Evolutionary conservation across 2,888 invertebrate species (phyloP), one percentile per base, ranked within the genome.

Genomic region (Hyposoter dolosus): DNA sequence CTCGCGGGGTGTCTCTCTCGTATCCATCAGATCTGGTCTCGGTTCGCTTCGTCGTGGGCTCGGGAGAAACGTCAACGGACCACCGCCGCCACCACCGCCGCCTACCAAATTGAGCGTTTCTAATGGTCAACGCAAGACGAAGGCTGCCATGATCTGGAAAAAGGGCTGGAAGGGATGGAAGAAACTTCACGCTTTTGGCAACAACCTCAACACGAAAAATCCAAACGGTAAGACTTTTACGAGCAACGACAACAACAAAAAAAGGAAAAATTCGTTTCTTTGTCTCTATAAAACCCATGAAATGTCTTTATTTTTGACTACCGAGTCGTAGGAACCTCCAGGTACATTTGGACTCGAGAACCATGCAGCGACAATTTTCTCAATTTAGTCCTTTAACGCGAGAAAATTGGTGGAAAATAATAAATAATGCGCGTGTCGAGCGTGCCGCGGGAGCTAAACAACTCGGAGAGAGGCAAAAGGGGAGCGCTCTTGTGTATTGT

Each of bases 171-270:
- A 97, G 92, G 96, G 97, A 1, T 97, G 97, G 97, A 96, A 96
- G 92, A 97, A 97, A 93, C 95, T 97, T 89, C 96, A 97, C 19
- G 96, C 96, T 43, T 96, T 97, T 91, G 96, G 96, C 91, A 96
- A 96, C 77, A 96, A 96, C 90, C 96, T 96, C 91, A 65, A n/a
- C 40, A 96, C 96, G 92, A 97, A 97, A 93, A 95, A 96, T 65
- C 97, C 97, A 45, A 78, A 60, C 97, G 94, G 88, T 88, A 71
- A 87, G 88, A 87, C 50, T 68, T 66, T 77, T 35, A 50, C 47
- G 35, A 60, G 23, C n/a, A 12, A 12, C 12, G 4, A 23, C 56
- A 60, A 56, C 56, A 23, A 6, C n/a, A 74, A 40, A 75, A 17
- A 63, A 10, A 75, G 3, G 4, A 35, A 23, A 5, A 35, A 56